Percentiles rank a stretch among this genome's conserved stretches.
These are phyloP conservation scores for Trissolcus brochymenae DNA, from an alignment of 2,888 invertebrate species.

Conservation along the genomic window DNA sequence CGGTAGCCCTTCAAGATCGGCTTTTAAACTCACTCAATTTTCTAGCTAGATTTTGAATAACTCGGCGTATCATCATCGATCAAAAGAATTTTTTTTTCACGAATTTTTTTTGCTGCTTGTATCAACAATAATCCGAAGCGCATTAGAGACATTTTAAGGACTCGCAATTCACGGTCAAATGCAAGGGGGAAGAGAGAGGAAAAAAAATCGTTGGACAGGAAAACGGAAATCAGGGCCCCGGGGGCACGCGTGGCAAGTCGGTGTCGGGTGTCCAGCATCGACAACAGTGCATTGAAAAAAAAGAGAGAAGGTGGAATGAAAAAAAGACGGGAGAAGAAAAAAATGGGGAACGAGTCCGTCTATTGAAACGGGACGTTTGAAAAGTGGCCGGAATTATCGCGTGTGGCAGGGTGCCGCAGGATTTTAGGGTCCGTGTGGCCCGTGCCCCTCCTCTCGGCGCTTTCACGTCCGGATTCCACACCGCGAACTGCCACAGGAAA, in stretches of 20 bases:
- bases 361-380: slow-evolving; percentile 65
- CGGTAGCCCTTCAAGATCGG: background rate
- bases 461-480: slow-evolving; percentile 11
- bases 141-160: slow-evolving; percentile 50
- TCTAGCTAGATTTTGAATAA: slow-evolving; percentile 36
- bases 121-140: slow-evolving; percentile 55
- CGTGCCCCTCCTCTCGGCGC: slow-evolving; percentile 19
- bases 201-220: slow-evolving; percentile 59
- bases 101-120: slow-evolving; percentile 18
- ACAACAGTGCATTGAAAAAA: slow-evolving; percentile 52
- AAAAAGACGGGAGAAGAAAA: slow-evolving; percentile 39
- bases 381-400: slow-evolving; percentile 74
- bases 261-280: slow-evolving; percentile 69
- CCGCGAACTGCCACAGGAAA: slow-evolving; percentile 58
- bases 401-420: slow-evolving; percentile 58
- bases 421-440: slow-evolving; percentile 56
- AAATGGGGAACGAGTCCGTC: slow-evolving; percentile 38
- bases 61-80: slow-evolving; percentile 42
- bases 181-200: slow-evolving; percentile 4
- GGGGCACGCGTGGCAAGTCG: slow-evolving; percentile 62
- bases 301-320: slow-evolving; percentile 46
- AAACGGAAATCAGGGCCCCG: slow-evolving; percentile 66
- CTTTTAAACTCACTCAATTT: slow-evolving; percentile 38
- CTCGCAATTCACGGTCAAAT: slow-evolving; percentile 40
- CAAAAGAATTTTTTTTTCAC: slow-evolving; percentile 26